Evolutionary conservation across 2,888 invertebrate species (phyloP), one percentile per base, ranked within the genome.

Genomic region (Epinotia bilunana): DNA sequence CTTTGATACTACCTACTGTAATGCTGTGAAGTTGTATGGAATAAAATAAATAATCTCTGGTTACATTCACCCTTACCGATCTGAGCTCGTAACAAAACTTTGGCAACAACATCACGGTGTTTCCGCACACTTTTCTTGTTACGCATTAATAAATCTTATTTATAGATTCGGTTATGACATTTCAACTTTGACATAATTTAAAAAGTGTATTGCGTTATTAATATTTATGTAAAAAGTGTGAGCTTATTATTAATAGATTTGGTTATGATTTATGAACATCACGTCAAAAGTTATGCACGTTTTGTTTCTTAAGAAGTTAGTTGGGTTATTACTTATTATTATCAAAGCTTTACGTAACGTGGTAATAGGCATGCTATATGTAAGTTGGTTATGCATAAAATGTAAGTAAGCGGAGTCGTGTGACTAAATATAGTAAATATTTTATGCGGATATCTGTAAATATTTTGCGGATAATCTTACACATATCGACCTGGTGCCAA

Each of bases 221-320:
- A 65, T 65, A 20, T 12, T 57, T 62, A 43, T 18, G 43, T 4
- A 43, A 62, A 43, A 63, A 7, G 13, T 23, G 18, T 9, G n/a
- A 28, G 53, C 16, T n/a, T 57, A 53, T 16, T n/a, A 28, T 65
- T 65, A 28, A 53, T 53, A 53, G 53, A 65, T 53, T 53, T 9
- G n/a, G 18, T 53, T 53, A 28, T 28, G 23, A 28, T 3, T 28
- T 28, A 33, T 12, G 33, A 23, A 28, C 33, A 9, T 3, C 0
- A 53, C 12, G 13, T 13, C 28, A 13, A 57, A 53, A n/a, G 28
- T 49, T 65, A n/a, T 5, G 6, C 53, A 33, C 57, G 33, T 28
- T 65, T 65, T 20, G 33, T 28, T 65, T 65, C 28, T 28, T n/a
- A 33, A 65, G 18, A 16, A 16, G 23, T 12, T 61, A 13, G 9